Base-by-base conservation (phyloP, 2,888 invertebrate species). In the Micropterix aruncella region DNA sequence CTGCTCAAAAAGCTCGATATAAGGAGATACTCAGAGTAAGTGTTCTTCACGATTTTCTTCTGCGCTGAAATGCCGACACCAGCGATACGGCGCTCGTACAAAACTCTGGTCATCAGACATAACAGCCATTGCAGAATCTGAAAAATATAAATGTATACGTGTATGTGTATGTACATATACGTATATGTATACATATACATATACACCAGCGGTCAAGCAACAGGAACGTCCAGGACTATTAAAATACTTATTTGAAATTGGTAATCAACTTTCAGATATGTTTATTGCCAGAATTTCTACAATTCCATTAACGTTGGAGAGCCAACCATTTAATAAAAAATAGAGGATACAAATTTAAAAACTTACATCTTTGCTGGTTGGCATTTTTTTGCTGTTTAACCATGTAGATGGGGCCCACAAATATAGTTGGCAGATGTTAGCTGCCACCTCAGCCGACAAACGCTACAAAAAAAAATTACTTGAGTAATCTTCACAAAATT, bases 41-140 rank as follows among this genome's bases (percentile, higher is more conserved):
- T 79, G 47, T 80, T 70, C n/a, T 77, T 65, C 19, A 76, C 75
- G 38, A 46, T 49, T 19, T 51, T 55, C 44, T 53, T 55, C 16
- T 49, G 47, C 18, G 51, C 38, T n/a, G 48, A 48, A 36, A 47
- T 50, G n/a, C 27, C 16, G 18, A 40, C 47, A 38, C 39, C 54
- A 52, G 52, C 46, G 17, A 47, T 17, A 40, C 66, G 65, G 41
- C 75, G 74, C 56, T 83, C 80, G 55, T 79, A 83, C 47, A 85
- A 68, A 14, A 84, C 74, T 67, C 85, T 85, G 5, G 83, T 82
- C 1, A 84, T 80, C 19, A 85, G 63, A 47, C 80, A 79, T 49
- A 85, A 63, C 19, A 85, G 65, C 84, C 84, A 85, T 55, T 84
- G 81, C 44, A 84, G 66, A 46, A 85, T 75, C 80, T 83, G 51